Percentiles rank a stretch among this genome's conserved stretches.
phyloP scores from a whole-genome alignment of 1,140 invertebrate species.

The Drosophila prosaltans region DNA sequence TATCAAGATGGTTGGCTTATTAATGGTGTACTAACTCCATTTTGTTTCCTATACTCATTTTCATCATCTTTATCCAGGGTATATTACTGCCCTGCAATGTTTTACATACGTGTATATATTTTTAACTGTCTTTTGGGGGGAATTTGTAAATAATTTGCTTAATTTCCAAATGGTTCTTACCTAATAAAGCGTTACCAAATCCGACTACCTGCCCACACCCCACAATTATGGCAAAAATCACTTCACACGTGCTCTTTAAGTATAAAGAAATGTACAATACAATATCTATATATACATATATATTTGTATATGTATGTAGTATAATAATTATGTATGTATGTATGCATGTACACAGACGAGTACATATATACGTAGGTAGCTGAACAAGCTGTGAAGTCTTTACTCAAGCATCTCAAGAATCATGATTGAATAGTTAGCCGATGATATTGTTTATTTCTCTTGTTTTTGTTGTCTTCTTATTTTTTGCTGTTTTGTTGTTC shows the following conservation, averaged over 20 bases:
- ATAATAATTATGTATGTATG: neutral
- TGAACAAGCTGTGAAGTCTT: conserved; percentile 5
- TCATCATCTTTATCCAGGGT: too few relatives aligned
- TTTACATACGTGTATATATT: too few relatives aligned
- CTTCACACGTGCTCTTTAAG: neutral
- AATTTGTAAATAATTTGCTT: conserved; percentile 5
- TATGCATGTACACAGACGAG: neutral
- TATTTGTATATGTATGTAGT: neutral
- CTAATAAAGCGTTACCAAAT: conserved; percentile 10
- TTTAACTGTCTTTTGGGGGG: neutral
- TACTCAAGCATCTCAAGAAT: conserved; percentile 14
- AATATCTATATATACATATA: neutral
- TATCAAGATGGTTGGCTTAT: too few relatives aligned
- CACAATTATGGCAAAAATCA: neutral
- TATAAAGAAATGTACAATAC: neutral
- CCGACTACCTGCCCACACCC: conserved; percentile 3
- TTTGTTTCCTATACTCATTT: too few relatives aligned
- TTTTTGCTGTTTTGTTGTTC: conserved; percentile 12
- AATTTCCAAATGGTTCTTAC: conserved; percentile 11
- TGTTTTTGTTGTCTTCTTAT: conserved; percentile 5
- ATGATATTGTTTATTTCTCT: conserved; percentile 7
- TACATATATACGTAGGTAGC: neutral
- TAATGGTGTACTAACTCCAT: too few relatives aligned
- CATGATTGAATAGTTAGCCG: conserved; percentile 16
- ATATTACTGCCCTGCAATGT: too few relatives aligned